phyloP scores from a whole-genome alignment of 2,113 vertebrate genomes.

The Lanius ludovicianus region DNA sequence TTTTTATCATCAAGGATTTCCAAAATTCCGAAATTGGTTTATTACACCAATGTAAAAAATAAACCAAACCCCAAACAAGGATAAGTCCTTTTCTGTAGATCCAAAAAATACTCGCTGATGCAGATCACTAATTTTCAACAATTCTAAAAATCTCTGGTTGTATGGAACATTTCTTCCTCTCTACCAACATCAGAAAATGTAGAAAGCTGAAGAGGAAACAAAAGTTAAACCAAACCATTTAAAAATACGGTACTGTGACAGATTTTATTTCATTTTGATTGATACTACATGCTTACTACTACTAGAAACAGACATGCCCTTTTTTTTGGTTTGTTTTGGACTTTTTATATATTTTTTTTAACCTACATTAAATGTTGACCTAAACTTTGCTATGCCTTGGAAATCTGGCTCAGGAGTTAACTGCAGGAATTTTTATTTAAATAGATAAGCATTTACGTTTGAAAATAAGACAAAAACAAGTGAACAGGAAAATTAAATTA shows the following conservation, averaged over 20 bases:
- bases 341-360: background rate
- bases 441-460: constrained; percentile 37
- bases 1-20: background rate
- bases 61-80: background rate
- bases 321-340: background rate
- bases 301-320: constrained; percentile 43
- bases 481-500: constrained; percentile 38
- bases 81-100: background rate
- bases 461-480: constrained; percentile 53
- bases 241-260: constrained; percentile 49
- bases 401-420: background rate
- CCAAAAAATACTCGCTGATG: background rate
- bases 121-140: background rate
- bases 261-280: constrained; percentile 58
- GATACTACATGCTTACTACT: constrained; percentile 48
- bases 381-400: constrained; percentile 38
- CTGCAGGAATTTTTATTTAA: constrained; percentile 66
- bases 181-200: background rate
- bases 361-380: constrained; percentile 12
- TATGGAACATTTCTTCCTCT: background rate
- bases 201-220: constrained; percentile 38
- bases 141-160: background rate
- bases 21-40: background rate
- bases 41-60: background rate
- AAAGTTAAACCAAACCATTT: constrained; percentile 54